phyloP scores from a whole-genome alignment of 2,888 invertebrate species.

The Crepidodera aurea region DNA sequence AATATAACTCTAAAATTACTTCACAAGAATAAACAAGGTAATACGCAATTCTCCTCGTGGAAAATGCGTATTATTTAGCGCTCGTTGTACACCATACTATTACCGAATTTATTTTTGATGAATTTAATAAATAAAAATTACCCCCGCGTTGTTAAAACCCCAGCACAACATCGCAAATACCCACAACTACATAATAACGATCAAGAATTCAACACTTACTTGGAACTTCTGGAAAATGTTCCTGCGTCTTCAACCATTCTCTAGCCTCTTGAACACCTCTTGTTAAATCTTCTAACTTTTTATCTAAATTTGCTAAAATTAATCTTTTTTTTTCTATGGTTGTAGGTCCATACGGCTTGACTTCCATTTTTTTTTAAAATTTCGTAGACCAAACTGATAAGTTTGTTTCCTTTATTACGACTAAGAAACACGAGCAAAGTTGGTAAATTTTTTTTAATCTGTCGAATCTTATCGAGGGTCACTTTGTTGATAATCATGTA shows the following conservation, averaged over 20 bases:
- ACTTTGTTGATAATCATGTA: no score
- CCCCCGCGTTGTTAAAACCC: no score
- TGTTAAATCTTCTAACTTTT: conserved; percentile 20
- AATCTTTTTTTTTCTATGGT: neutral
- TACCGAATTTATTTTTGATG: no score
- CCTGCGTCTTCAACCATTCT: conserved; percentile 33
- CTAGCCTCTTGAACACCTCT: conserved; percentile 25
- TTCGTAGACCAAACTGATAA: neutral
- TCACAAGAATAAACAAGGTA: no score
- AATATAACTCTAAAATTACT: no score
- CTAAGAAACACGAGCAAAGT: neutral
- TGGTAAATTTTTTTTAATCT: neutral
- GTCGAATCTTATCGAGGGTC: neutral
- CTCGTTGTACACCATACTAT: no score
- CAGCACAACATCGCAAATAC: no score
- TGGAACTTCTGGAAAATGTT: conserved; percentile 37
- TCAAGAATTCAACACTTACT: no score
- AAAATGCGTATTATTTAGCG: neutral
- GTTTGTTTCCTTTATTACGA: no score
- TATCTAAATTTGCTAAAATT: conserved; percentile 8
- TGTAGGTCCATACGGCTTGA: neutral
- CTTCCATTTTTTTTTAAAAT: neutral
- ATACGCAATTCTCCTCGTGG: neutral
- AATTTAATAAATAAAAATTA: no score
- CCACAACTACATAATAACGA: no score